These are phyloP conservation scores for Macaria notata DNA, from an alignment of 2,888 invertebrate genomes.

Conservation along the genomic window DNA sequence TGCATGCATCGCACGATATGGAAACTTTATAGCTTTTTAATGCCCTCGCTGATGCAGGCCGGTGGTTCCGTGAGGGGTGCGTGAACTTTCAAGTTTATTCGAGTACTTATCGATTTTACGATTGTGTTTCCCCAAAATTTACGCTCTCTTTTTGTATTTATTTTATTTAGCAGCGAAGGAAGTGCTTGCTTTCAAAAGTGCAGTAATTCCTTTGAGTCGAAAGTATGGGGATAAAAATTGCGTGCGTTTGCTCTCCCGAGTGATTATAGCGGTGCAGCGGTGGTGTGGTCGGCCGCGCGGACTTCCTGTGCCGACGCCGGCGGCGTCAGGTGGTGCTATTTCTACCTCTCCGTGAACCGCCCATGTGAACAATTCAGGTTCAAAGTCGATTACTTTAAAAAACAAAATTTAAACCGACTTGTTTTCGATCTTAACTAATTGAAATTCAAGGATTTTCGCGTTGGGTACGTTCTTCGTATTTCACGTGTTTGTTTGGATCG, in stretches of 20 bases:
- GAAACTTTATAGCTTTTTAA: slow-evolving; percentile 20
- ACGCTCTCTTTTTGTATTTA: background rate
- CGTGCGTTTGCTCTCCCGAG: slow-evolving; percentile 39
- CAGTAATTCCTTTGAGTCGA: slow-evolving; percentile 7
- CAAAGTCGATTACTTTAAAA: slow-evolving; percentile 70
- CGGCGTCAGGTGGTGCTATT: slow-evolving; percentile 69
- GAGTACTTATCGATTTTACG: slow-evolving; percentile 11
- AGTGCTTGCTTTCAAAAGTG: background rate
- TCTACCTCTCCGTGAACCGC: slow-evolving; percentile 70
- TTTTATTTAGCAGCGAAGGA: slow-evolving; percentile 3
- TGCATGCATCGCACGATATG: slow-evolving; percentile 12
- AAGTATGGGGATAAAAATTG: slow-evolving; percentile 29
- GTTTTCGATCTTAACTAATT: slow-evolving; percentile 42
- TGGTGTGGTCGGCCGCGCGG: slow-evolving; percentile 55
- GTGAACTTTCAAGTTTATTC: slow-evolving; percentile 18
- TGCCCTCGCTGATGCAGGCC: slow-evolving; percentile 11
- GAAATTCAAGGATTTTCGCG: slow-evolving; percentile 42
- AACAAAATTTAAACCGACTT: slow-evolving; percentile 38
- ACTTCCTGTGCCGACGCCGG: slow-evolving; percentile 60
- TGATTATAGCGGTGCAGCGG: slow-evolving; percentile 42
- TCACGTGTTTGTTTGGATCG: slow-evolving; percentile 24
- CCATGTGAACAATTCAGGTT: slow-evolving; percentile 62
- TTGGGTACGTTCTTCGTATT: slow-evolving; percentile 35
- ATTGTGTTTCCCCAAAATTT: slow-evolving; percentile 12
- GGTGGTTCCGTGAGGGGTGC: slow-evolving; percentile 11